Base-by-base conservation (phyloP, 1,140 invertebrate species). In the Melipona quadrifasciata region DNA sequence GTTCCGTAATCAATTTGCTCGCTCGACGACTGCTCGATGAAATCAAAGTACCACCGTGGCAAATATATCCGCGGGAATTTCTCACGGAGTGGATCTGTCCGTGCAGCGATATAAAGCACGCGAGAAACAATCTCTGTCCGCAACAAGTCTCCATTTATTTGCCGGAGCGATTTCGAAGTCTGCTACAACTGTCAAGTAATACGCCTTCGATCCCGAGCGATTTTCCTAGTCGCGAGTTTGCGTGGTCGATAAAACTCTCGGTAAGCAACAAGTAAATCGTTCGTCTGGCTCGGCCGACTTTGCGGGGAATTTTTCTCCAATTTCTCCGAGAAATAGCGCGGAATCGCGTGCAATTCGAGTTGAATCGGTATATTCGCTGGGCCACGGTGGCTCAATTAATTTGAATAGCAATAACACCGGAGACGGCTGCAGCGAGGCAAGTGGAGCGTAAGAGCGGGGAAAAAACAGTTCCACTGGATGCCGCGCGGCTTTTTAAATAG, bases 401-500 rank as follows among this genome's bases (percentile, higher is more conserved):
- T 80, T 64, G 87, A 68, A 65, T 87, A 61, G 78, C 53, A 88
- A 82, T 68, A 79, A 82, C 39, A 47, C 80, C 65, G 61, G 47
- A 65, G 27, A 34, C 19, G 27, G 34, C 10, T 31, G 77, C 81
- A 74, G 68, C 47, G 73, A 71, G 80, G 70, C 39, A 73, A 77
- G 51, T 72, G 61, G 68, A 68, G 58, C 53, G 77, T 14, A 58
- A 34, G 57, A 71, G 10, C 19, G 21, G 21, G 10, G 39, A n/a
- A 64, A 31, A 27, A 16, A 31, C n/a, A 58, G 67, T 81, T 80
- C 71, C 21, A 80, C 65, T 73, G 84, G 58, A 61, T 27, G 77
- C 73, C 80, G 80, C 76, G 67, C 76, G 67, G 80, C 64, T 82
- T 88, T 89, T 89, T 84, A 71, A 88, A 82, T 65, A 61, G 70